Conservation (phyloP, 53 echinoderm and acorn worm species). For the Astropecten irregularis region DNA sequence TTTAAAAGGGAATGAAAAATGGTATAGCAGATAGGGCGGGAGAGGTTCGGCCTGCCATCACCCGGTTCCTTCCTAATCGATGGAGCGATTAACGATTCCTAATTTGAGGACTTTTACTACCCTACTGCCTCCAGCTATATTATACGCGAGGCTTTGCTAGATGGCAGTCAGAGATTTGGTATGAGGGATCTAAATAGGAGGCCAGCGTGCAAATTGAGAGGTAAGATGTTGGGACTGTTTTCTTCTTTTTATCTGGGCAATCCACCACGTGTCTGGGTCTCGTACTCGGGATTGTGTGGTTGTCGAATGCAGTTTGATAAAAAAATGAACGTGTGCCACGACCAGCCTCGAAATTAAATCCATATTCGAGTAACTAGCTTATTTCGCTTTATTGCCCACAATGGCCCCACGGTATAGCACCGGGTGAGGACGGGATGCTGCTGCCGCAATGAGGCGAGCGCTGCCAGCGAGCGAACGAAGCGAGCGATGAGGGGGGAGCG, state of each 20-base stretch:
- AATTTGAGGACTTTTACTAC: slow-evolving; percentile 37
- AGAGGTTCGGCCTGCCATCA: no score
- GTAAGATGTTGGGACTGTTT: no score
- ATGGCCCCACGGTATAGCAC: slow-evolving; percentile 62
- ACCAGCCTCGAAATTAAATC: slow-evolving; percentile 58
- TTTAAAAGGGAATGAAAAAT: no score
- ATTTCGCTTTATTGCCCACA: slow-evolving; percentile 60
- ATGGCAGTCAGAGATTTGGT: no score
- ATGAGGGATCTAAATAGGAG: no score
- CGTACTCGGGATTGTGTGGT: neutral
- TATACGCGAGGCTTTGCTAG: no score
- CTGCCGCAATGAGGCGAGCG: neutral
- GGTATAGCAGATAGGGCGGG: no score
- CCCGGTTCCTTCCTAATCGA: slow-evolving; percentile 47
- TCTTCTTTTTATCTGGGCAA: slow-evolving; percentile 23
- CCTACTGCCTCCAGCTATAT: slow-evolving; percentile 33
- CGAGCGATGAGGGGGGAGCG: neutral
- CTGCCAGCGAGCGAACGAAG: neutral
- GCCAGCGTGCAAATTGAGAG: no score
- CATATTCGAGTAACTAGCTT: slow-evolving; percentile 66
- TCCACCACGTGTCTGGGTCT: slow-evolving; percentile 9
- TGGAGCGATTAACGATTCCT: slow-evolving; percentile 33
- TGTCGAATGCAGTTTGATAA: neutral
- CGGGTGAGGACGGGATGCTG: no score
- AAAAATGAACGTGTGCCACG: no score